Percentiles rank a stretch among this genome's conserved stretches.
These are phyloP conservation scores for Drosophila subobscura DNA, from an alignment of 1,140 invertebrate genomes.

Conservation along the genomic window DNA sequence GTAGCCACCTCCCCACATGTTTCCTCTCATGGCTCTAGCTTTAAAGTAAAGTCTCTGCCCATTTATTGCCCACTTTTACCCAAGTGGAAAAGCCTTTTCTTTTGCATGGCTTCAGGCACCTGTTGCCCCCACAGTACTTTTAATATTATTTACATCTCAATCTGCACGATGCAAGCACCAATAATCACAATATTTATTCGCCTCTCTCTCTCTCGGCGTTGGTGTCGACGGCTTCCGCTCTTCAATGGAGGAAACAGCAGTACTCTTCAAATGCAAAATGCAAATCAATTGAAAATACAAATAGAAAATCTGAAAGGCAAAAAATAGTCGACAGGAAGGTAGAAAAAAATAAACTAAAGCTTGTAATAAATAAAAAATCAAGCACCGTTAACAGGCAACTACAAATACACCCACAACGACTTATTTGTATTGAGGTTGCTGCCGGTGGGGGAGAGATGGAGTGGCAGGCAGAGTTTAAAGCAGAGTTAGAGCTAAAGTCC, in stretches of 20 bases:
- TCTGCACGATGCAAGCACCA: constrained; percentile 2
- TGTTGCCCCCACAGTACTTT: constrained; percentile 17
- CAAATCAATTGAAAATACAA: constrained; percentile 62
- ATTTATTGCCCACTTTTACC: constrained; percentile 4
- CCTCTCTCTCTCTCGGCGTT: constrained; percentile 24
- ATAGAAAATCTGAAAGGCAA: constrained; percentile 31
- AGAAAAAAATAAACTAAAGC: constrained; percentile 21
- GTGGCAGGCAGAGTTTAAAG: constrained; percentile 11
- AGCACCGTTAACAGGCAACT: constrained; percentile 36
- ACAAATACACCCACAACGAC: constrained; percentile 40
- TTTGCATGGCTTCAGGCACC: constrained; percentile 17
- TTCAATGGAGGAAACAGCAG: constrained; percentile 29
- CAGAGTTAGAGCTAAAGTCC: too few relatives aligned
- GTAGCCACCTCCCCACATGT: too few relatives aligned
- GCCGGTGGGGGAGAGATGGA: not conserved
- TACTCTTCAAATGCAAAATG: constrained; percentile 25
- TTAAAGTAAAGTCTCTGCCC: too few relatives aligned
- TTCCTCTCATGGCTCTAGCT: not conserved
- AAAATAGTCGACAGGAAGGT: constrained; percentile 14
- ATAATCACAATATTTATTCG: constrained; percentile 37
- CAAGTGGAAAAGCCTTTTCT: too few relatives aligned
- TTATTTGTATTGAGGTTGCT: not conserved
- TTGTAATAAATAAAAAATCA: constrained; percentile 24
- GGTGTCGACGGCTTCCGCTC: constrained; percentile 51
- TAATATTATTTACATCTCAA: constrained; percentile 29